Evolutionary conservation across 2,888 invertebrate genomes (phyloP), one percentile per base, ranked within the genome.

Genomic region (Ophioninae sp.): DNA sequence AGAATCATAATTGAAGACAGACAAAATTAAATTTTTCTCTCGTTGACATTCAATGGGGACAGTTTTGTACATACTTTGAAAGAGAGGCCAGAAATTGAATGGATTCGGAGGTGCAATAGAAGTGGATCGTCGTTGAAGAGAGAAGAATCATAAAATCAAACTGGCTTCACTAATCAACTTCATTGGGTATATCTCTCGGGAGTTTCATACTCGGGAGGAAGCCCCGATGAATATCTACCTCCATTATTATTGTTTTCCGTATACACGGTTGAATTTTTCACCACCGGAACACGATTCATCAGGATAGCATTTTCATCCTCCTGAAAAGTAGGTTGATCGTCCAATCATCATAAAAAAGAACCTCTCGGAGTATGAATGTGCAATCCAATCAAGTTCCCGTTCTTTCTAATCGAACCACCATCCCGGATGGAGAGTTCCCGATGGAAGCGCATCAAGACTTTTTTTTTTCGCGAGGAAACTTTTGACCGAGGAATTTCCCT

Each of bases 1-100:
- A 51, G 59, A 44, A 63, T 20, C 51, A 23, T 37, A 23, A 59
- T 65, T 37, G 23, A 72, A 67, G 65, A 79, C 41, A 58, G 74
- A 76, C 58, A 23, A 51, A 64, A 71, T 83, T 67, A 71, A 74
- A 83, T 78, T 65, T 37, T 41, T 59, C 74, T 74, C 74, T 77
- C 77, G 69, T 58, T 39, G 69, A 22, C 51, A 37, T 65, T 78
- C 58, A 64, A 44, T 41, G 67, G 30, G 37, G 9, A 44, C 44
- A 37, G 17, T 41, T 37, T 37, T 20, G 37, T 44, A 17, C 2
- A 20, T 17, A 63, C 41, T 1, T 73, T 67, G 22, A 8, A 9
- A 39, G 22, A 39, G 58, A 37, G 23, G 37, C 13, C 37, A 71
- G 10, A 79, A 68, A 72, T 41, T 73, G 56, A 72, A 76, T 83